Base-by-base conservation (phyloP, 2,113 vertebrate genomes). In the Lycocorax pyrrhopterus region DNA sequence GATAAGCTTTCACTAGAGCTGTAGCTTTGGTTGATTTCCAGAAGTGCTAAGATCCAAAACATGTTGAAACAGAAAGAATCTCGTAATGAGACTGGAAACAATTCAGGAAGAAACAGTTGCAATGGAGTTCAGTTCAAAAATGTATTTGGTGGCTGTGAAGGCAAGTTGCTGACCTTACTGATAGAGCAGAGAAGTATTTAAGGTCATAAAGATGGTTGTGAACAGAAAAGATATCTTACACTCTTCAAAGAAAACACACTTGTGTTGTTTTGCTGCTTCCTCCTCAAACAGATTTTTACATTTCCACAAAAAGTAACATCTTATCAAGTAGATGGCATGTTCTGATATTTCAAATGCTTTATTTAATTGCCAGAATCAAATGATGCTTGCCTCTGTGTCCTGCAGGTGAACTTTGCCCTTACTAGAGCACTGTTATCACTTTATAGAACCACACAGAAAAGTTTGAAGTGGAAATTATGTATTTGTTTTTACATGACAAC, bases 11-110 rank as follows among this genome's bases (percentile, higher is more conserved):
- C 64, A 64, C 64, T 94, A 44, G 64, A 87, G 32, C 8, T 11
- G 1, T 71, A 86, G 52, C 22, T 86, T 78, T 94, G 80, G 77
- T 94, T 78, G 43, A 26, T 87, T 94, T 94, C 91, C 94, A 92
- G 74, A 79, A 94, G 32, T 9, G 10, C 59, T 81, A 74, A 67
- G 49, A 56, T 87, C 27, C 39, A 89, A 93, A 92, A 93, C 72
- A 16, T 90, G 86, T 90, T 90, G 68, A 86, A 92, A 90, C 35
- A 71, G 76, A 92, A 86, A 66, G 17, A 59, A 84, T 84, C 39
- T 63, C 93, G 68, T 67, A 90, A 81, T 62, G 46, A 71, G 26
- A 51, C 37, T 90, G 64, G 60, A 87, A 96, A 62, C 6, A 67
- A 56, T 52, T 82, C 0, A 69, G 25, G 33, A 80, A 64, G 35